Evolutionary conservation across 2,113 vertebrate genomes (phyloP).

Genomic region (Thinocorus orbignyianus): DNA sequence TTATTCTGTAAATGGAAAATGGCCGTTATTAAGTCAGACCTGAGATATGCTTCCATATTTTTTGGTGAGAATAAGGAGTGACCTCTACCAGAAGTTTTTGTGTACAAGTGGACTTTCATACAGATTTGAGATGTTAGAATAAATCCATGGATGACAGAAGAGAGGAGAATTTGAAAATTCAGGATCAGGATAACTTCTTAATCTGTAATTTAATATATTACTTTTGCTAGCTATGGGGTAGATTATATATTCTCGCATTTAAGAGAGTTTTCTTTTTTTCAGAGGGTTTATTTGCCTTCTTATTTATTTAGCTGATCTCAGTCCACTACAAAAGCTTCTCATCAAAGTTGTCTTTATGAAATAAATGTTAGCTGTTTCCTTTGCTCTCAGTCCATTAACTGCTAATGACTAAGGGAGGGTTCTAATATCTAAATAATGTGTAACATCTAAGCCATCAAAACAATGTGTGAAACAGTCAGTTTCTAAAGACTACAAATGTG

Average conservation of each 20-base stretch:
- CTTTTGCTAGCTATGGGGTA: neutral
- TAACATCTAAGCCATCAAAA: slow-evolving; percentile 9
- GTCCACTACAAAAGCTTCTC: neutral
- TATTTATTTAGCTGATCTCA: neutral
- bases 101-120: neutral
- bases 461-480: neutral
- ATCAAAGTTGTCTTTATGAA: neutral
- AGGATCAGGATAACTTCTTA: neutral
- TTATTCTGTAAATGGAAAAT: neutral
- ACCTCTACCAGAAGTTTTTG: neutral
- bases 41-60: neutral
- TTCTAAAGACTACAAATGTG: neutral
- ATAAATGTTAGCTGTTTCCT: neutral
- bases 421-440: neutral
- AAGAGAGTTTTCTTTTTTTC: neutral
- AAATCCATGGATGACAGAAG: neutral
- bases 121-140: neutral
- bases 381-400: neutral
- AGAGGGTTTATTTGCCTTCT: neutral
- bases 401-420: neutral
- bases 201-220: neutral
- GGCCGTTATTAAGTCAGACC: neutral
- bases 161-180: neutral
- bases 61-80: neutral
- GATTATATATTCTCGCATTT: neutral